Evolutionary conservation across 2,797 vertebrate species (phyloP), one percentile per base, ranked within the genome.

Genomic region (Calcarius lapponicus): DNA sequence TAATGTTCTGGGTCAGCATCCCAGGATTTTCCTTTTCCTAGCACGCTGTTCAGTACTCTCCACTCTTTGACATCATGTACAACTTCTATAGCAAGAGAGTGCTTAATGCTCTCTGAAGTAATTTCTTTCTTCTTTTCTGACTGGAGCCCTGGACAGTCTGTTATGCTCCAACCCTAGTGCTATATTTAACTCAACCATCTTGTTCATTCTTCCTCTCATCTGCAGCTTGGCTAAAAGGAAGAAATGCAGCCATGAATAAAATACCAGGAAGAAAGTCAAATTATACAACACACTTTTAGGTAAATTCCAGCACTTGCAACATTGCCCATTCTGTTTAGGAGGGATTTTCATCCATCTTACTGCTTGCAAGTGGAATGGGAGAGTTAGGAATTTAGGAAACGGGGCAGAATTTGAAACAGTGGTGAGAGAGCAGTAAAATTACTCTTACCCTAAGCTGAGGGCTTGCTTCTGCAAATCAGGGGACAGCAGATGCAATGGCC

Each of bases 141-240:
- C 80, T 94, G 78, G 61, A 83, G 91, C 78, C 78, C 95, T 94
- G 96, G 95, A 96, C 94, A 95, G 64, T 58, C 71, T 96, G 92
- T 90, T 94, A 71, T 43, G 45, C 88, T 92, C 60, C 92, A 95
- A 6, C 66, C 88, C 56, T 9, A 0, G 86, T 0, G 7, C 92
- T 97, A 87, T 95, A 97, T 97, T 97, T 97, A 97, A 94, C 92
- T 93, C 92, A 87, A 86, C 61, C 91, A 81, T 92, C 94, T 95
- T 95, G 48, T 71, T 96, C 96, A 42, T 76, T 80, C 83, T 92
- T 95, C 76, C 73, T 81, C 90, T 92, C 25, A 12, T 81, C 95
- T 81, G 50, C 67, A 73, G 85, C 78, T 89, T 86, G 86, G 58
- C 86, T 92, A 48, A 94, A 92, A 93, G 86, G 74, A 90, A 91